Conservation (phyloP, 2,113 vertebrate genomes). For the Sturnira hondurensis region DNA sequence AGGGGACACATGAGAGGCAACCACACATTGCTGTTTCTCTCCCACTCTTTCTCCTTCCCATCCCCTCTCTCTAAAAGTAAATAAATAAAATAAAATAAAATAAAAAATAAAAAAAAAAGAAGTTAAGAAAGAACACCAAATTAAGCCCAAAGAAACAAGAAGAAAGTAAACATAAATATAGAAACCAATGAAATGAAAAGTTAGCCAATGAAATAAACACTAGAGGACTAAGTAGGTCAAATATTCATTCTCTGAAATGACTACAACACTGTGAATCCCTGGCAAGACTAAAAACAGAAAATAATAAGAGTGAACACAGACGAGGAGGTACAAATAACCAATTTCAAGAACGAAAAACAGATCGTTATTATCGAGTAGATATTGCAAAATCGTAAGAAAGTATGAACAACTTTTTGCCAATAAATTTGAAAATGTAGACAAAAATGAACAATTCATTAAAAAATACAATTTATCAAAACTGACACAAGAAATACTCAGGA, state of each 20-base stretch:
- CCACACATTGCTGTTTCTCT: no score
- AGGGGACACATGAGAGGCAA: no score
- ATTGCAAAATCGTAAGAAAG: background rate
- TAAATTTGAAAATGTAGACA: background rate
- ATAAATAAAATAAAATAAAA: no score
- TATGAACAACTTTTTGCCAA: background rate
- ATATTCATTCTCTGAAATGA: background rate
- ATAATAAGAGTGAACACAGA: background rate
- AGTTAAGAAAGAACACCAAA: background rate
- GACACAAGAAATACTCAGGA: conserved; percentile 2
- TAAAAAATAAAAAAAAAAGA: no score
- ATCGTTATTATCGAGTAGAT: background rate
- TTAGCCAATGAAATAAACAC: background rate
- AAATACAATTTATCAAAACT: background rate
- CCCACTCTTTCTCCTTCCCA: no score
- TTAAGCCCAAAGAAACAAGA: background rate
- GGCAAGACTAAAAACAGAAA: background rate
- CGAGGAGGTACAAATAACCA: background rate
- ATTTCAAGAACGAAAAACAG: background rate
- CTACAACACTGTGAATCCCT: background rate
- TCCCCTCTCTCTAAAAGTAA: no score
- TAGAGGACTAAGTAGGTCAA: background rate
- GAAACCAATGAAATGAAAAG: conserved; percentile 8
- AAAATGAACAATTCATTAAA: background rate
- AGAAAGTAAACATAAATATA: conserved; percentile 12